Evolutionary conservation across 37 sponge, comb jelly and placozoan genomes (phyloP).

Genomic region (Ianthella basta): DNA sequence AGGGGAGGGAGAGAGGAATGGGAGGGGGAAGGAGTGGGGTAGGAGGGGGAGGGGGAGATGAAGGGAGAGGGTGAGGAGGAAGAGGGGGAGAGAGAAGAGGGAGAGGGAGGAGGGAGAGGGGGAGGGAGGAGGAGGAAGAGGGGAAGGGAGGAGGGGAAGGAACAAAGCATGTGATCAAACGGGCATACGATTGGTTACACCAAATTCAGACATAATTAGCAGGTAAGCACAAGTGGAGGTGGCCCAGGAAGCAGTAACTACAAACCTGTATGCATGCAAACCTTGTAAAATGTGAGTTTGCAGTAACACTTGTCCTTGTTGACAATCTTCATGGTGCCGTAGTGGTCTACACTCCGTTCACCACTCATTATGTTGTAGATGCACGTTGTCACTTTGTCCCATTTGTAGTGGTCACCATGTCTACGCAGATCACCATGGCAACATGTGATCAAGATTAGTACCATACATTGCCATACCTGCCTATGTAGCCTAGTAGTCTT

Average conservation of each 20-base stretch:
- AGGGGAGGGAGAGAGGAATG: background rate
- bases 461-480: background rate
- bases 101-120: background rate
- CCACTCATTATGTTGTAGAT: slow-evolving; percentile 81
- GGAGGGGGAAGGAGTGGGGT: background rate
- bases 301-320: slow-evolving; percentile 67
- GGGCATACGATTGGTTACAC: too few relatives aligned
- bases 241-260: too few relatives aligned
- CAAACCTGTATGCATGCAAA: background rate
- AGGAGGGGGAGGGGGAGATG: background rate
- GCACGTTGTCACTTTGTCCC: slow-evolving; percentile 87
- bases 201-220: too few relatives aligned
- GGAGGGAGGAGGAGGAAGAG: too few relatives aligned
- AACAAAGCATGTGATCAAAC: too few relatives aligned
- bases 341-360: slow-evolving; percentile 84
- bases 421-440: slow-evolving; percentile 30
- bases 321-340: slow-evolving; percentile 78
- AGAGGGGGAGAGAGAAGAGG: background rate
- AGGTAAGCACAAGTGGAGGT: too few relatives aligned
- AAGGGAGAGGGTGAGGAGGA: background rate
- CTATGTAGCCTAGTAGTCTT: background rate
- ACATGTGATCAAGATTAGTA: background rate
- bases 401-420: slow-evolving; percentile 76
- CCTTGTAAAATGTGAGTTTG: slow-evolving; percentile 80
- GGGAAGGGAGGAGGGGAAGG: too few relatives aligned